Evolutionary conservation across 2,888 invertebrate genomes (phyloP), one percentile per base, ranked within the genome.

Genomic region (Chironomus tentans): DNA sequence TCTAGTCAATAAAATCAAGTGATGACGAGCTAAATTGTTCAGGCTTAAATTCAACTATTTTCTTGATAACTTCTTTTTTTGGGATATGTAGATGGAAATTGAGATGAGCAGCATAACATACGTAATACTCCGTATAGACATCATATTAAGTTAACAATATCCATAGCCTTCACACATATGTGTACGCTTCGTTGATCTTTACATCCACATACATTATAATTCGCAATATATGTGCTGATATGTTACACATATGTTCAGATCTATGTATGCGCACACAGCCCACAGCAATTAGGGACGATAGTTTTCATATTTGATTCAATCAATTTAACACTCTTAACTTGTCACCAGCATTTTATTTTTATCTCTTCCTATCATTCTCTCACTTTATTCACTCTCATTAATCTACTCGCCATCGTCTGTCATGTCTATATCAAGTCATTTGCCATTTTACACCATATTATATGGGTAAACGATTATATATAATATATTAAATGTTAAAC

Each of bases 261-360:
- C 2, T 38, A 38, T 10, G 10, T 10, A 38, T 10, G 18, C 56
- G 4, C 15, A 56, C 56, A 56, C 15, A 56, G 56, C 56, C 56
- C 56, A 24, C 21, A 65, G 74, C 65, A 74, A 74, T 74, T 74
- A 74, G 68, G 74, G 68, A 65, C 24, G 65, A 65, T 68, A 74
- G 74, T 74, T 74, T 74, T 74, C 72, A 73, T 61, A 73, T 73
- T 73, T 73, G 72, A 74, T 74, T 74, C 68, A 74, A 68, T 74
- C 74, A 74, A 74, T 68, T 68, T 74, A 74, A 65, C 65, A 74
- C 74, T 68, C 74, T 74, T 74, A 74, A 68, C 65, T 62, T 74
- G 74, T 74, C 74, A 74, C 68, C 48, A 74, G 18, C 47, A 68
- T 74, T 68, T 74, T 65, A 62, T 22, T 62, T 12, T 18, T 21